Evolutionary conservation across 2,113 vertebrate genomes (phyloP), one percentile per base, ranked within the genome.

Genomic region (Peromyscus californicus): DNA sequence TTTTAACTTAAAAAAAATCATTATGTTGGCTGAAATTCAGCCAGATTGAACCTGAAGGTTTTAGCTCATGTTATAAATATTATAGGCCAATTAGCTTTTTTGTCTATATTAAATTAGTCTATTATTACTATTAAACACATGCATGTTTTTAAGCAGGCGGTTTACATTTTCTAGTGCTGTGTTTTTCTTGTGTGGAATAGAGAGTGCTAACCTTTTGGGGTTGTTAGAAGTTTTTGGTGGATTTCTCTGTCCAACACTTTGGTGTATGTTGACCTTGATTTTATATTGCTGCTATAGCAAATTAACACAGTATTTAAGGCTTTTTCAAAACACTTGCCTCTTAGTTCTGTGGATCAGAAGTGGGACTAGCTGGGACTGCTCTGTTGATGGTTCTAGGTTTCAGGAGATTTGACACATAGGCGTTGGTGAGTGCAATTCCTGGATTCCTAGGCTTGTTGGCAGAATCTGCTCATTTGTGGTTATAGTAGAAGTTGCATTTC

Each of bases 161-260:
- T 76, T 61, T 94, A 79, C 83, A 78, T 19, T 48, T 42, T 90
- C 57, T 48, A 63, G 39, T 74, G 2, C 31, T 76, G 12, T 48
- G 31, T 67, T 65, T 85, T 85, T 45, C 21, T 29, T 85, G 13
- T 82, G 26, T 96, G 76, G 91, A 94, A 80, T 45, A 48, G 26
- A 91, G 21, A 91, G 12, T 51, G 16, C n/a, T 82, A 76, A 89
- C 11, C 86, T 79, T 92, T 89, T 21, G 80, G 70, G 65, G 42
- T 63, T 63, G 22, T 82, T 76, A 8, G 80, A 42, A 97, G 89
- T 94, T 82, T 65, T 95, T 42, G 92, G 36, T 45, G 3, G 74
- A 63, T 93, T 95, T 21, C 29, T 45, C 0, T 61, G 4, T 74
- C 42, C 15, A 51, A 36, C 12, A 59, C 54, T 87, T 70, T 33